A percentile compares a stretch with the other conserved stretches of the same genome.
Evolutionary conservation across 2,888 invertebrate genomes (phyloP).

Genomic region (Cactoblastis cactorum): DNA sequence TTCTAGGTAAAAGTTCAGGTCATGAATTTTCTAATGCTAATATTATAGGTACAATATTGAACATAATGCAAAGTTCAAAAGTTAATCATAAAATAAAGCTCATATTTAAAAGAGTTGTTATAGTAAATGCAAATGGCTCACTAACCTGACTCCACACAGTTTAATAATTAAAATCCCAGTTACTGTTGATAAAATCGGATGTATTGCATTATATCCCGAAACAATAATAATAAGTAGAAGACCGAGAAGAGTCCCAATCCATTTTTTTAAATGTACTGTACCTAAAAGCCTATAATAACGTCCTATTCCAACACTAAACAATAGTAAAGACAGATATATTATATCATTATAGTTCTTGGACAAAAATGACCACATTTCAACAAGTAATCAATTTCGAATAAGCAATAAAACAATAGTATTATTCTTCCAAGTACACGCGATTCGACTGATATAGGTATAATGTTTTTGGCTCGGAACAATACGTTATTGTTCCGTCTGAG

Average conservation of each 20-base stretch:
- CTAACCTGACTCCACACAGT: conserved; percentile 55
- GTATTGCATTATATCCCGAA: conserved; percentile 59
- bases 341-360: conserved; percentile 86
- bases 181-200: conserved; percentile 58
- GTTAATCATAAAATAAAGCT: not conserved
- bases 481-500: too few species aligned
- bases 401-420: too few species aligned
- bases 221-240: conserved; percentile 56
- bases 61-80: too few species aligned
- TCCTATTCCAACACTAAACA: conserved; percentile 85
- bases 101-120: not conserved
- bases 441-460: too few species aligned
- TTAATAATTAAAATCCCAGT: conserved; percentile 63
- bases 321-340: conserved; percentile 83
- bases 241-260: conserved; percentile 71
- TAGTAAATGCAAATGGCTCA: conserved; percentile 3
- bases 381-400: too few species aligned
- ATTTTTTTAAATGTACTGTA: conserved; percentile 66
- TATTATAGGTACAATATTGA: too few species aligned
- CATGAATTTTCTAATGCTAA: too few species aligned
- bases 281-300: conserved; percentile 79
- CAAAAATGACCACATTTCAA: conserved; percentile 53
- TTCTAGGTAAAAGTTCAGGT: too few species aligned
- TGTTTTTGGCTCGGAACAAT: too few species aligned
- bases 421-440: too few species aligned